A percentile compares a stretch with the other conserved stretches of the same genome.
phyloP scores from a whole-genome alignment of 2,113 vertebrate genomes.

The Rhinogobius similis region DNA sequence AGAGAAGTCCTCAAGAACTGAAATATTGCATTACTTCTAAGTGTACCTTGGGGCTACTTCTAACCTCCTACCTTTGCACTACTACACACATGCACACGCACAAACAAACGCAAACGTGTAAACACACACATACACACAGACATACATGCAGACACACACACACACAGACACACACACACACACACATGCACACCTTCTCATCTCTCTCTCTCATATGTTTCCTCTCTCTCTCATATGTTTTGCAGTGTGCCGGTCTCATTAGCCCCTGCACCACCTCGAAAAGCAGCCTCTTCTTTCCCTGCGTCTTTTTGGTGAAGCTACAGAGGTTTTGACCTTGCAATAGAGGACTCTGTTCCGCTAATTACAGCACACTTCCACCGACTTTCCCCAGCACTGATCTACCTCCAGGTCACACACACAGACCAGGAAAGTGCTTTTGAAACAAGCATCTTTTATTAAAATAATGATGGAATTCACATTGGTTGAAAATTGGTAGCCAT shows the following conservation, averaged over 20 bases:
- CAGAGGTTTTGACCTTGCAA: conserved; percentile 26
- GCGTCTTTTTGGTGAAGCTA: conserved; percentile 35
- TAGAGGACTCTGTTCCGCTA: conserved; percentile 22
- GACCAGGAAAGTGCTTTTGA: not conserved
- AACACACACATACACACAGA: too few species aligned
- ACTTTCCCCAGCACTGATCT: conserved; percentile 20
- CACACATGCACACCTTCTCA: not conserved
- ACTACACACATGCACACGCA: not conserved
- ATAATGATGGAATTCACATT: not conserved
- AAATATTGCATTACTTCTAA: conserved; percentile 52
- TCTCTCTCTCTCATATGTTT: not conserved
- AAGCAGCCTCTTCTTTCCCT: conserved; percentile 29
- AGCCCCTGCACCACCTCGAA: conserved; percentile 54
- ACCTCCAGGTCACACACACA: conserved; percentile 10
- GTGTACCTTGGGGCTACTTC: conserved; percentile 52
- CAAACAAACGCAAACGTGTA: too few species aligned
- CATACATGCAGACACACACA: not conserved
- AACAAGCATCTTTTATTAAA: not conserved
- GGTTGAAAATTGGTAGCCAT: not conserved
- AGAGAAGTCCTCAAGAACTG: conserved; percentile 42
- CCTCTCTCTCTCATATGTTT: conserved; percentile 23
- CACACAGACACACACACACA: conserved; percentile 2
- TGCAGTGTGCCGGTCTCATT: conserved; percentile 61
- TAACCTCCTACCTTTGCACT: conserved; percentile 35
- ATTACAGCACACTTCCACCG: conserved; percentile 28